These are phyloP conservation scores for Rhinogobio ventralis DNA, from an alignment of 2,797 vertebrate species.

Conservation along the genomic window DNA sequence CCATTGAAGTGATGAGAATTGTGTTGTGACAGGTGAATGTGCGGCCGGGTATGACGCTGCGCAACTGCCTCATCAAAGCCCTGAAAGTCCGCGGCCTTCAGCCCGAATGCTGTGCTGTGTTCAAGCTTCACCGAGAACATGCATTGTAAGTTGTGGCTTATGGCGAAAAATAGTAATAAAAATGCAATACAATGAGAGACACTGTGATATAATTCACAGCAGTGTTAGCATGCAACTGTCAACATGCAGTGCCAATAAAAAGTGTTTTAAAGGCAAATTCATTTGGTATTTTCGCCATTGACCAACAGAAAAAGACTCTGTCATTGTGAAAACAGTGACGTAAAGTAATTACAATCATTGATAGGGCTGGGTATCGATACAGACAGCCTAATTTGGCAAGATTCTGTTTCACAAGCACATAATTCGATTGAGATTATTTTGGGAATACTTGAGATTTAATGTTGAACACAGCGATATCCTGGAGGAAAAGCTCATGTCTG, in stretches of 20 bases:
- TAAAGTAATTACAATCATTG: not conserved
- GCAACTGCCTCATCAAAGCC: conserved; percentile 87
- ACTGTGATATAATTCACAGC: not conserved
- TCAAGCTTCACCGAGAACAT: conserved; percentile 81
- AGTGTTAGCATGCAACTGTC: too few species aligned
- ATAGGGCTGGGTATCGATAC: not conserved
- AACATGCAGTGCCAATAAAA: not conserved
- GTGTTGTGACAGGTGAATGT: conserved; percentile 80
- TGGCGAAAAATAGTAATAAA: not conserved
- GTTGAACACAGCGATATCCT: not conserved
- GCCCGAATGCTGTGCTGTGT: conserved; percentile 88
- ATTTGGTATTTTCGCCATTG: not conserved
- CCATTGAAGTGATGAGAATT: not conserved
- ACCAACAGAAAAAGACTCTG: not conserved
- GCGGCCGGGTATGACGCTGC: conserved; percentile 85
- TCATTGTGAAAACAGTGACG: not conserved
- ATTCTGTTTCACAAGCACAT: not conserved
- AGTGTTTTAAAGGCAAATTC: not conserved
- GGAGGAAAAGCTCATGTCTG: not conserved
- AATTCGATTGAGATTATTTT: not conserved
- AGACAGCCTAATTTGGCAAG: too few species aligned
- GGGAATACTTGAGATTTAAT: not conserved
- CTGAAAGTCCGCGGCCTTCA: conserved; percentile 88
- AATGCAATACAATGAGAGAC: not conserved
- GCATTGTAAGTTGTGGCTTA: conserved; percentile 72